Base-by-base conservation (phyloP, 2,113 vertebrate genomes). In the Saguinus midas region DNA sequence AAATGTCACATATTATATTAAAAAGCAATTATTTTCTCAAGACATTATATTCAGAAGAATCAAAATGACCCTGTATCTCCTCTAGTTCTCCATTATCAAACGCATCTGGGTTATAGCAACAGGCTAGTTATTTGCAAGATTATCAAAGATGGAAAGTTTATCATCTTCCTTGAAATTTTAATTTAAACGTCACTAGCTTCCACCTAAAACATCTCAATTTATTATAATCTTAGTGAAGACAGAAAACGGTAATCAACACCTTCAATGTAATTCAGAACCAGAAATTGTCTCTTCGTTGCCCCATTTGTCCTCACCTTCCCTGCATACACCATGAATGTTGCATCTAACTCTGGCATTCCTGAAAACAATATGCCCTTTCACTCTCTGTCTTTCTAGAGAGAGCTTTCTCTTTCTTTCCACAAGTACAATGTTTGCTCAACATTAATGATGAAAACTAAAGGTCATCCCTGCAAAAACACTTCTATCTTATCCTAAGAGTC, bases 381-480 rank as follows among this genome's bases (percentile, higher is more conserved):
- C 23, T 92, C 16, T 73, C 66, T 20, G n/a, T 94, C 21, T 95
- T 92, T 68, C 43, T n/a, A 23, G 7, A 66, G 18, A 45, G 2
- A 29, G 14, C 52, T 75, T 95, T 95, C 87, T 95, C 21, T 87
- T 57, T 43, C 35, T 92, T 94, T 35, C n/a, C 73, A 27, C 48
- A 82, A 32, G 25, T 78, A 45, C 85, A 82, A 87, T 58, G 16
- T 90, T 86, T 85, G 55, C 45, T 96, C 70, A 89, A 40, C 81
- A 91, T 70, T 96, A 94, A 92, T 84, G 76, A 96, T 32, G 55
- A 70, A 72, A 64, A 86, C 6, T 84, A 95, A 96, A 97, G 91
- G 93, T 96, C 81, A 96, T 29, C 25, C 3, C 57, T 90, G 32
- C 75, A 78, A 68, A 97, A 96, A 72, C 18, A 50, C 84, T 83